phyloP scores from a whole-genome alignment of 2,113 vertebrate genomes.

The Tetrao urogallus region DNA sequence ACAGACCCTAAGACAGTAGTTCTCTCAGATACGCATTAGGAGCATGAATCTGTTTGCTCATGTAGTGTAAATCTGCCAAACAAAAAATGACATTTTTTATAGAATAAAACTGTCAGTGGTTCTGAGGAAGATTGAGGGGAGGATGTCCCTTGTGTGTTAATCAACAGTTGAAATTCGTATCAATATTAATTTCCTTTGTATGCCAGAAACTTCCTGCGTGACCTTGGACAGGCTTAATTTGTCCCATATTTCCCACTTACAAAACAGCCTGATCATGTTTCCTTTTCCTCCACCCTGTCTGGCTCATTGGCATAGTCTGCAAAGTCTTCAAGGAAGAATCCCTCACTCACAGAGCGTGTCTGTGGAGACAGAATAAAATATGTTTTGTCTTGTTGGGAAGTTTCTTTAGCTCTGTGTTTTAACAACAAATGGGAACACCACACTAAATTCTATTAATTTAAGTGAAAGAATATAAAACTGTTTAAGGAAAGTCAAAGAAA shows the following conservation, averaged over 20 bases:
- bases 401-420: background rate
- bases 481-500: background rate
- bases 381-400: background rate
- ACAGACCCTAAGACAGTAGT: background rate
- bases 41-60: background rate
- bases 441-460: background rate
- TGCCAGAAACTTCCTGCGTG: slow-evolving; percentile 59
- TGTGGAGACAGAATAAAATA: background rate
- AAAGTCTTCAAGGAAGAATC: background rate
- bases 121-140: background rate
- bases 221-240: slow-evolving; percentile 29
- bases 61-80: background rate
- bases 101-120: background rate
- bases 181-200: slow-evolving; percentile 63
- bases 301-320: background rate
- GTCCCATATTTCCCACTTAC: slow-evolving; percentile 52
- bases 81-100: background rate
- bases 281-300: slow-evolving; percentile 11
- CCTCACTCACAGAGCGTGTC: background rate
- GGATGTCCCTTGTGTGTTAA: slow-evolving; percentile 15
- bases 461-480: background rate
- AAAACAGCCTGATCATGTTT: slow-evolving; percentile 35
- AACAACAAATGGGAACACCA: background rate
- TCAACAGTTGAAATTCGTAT: slow-evolving; percentile 38
- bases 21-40: background rate